phyloP scores from a whole-genome alignment of 1,140 invertebrate species.

The Leptopilina clavipes region DNA sequence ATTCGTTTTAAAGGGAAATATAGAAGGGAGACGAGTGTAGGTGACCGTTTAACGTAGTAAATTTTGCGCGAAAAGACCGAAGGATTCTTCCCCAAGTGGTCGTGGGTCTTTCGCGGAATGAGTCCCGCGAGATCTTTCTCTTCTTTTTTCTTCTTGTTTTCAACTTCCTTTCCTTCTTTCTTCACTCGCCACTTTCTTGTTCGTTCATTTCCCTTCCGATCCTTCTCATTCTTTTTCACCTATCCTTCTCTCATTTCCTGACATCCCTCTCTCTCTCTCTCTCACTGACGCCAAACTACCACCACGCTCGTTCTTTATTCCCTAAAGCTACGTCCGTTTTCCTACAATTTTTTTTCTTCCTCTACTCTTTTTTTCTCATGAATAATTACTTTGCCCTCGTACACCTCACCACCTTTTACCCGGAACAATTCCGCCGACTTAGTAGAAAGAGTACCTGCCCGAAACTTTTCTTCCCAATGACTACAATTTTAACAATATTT shows the following conservation, averaged over 20 bases:
- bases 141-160: slow-evolving; percentile 46
- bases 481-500: slow-evolving; percentile 21
- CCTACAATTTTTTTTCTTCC: slow-evolving; percentile 40
- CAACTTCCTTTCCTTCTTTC: slow-evolving; percentile 41
- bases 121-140: slow-evolving; percentile 65
- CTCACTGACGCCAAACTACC: slow-evolving; percentile 13
- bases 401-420: slow-evolving; percentile 15
- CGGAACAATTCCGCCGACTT: not conserved
- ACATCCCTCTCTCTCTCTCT: slow-evolving; percentile 20
- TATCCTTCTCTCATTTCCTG: slow-evolving; percentile 43
- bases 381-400: slow-evolving; percentile 60
- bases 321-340: slow-evolving; percentile 54
- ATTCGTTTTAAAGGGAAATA: slow-evolving; percentile 42
- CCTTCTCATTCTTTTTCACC: slow-evolving; percentile 15
- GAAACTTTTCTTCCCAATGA: slow-evolving; percentile 41
- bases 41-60: slow-evolving; percentile 66
- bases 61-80: slow-evolving; percentile 65
- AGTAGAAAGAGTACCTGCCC: slow-evolving; percentile 37
- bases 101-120: slow-evolving; percentile 64
- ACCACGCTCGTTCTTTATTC: slow-evolving; percentile 47
- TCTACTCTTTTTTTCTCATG: slow-evolving; percentile 52
- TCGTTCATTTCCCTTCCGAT: slow-evolving; percentile 48
- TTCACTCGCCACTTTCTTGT: slow-evolving; percentile 46
- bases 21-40: slow-evolving; percentile 49
- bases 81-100: slow-evolving; percentile 64